These are phyloP conservation scores for Recurvirostra avosetta DNA, from an alignment of 2,113 vertebrate genomes.

Conservation along the genomic window DNA sequence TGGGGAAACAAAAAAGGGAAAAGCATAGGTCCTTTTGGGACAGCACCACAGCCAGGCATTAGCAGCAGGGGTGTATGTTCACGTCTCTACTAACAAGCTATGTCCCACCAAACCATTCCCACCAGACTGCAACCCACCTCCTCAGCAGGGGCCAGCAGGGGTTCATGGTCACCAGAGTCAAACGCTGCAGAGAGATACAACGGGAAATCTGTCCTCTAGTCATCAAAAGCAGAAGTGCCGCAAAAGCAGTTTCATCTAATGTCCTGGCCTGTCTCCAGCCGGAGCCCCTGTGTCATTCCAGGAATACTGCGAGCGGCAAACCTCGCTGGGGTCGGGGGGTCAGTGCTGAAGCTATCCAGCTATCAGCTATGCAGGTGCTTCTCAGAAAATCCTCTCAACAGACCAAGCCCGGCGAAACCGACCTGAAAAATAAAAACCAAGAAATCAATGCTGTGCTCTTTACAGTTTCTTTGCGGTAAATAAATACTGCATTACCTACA, in stretches of 20 bases:
- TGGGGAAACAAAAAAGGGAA: background rate
- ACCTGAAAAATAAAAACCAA: slow-evolving; percentile 13
- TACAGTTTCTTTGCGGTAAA: slow-evolving; percentile 13
- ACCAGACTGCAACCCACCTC: background rate
- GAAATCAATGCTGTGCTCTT: slow-evolving; percentile 52
- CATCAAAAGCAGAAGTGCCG: background rate
- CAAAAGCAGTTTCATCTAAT: background rate
- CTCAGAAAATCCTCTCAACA: slow-evolving; percentile 19
- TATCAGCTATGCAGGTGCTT: background rate
- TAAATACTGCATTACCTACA: slow-evolving; percentile 49
- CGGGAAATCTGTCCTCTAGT: background rate
- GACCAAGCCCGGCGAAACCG: background rate
- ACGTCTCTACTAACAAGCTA: background rate
- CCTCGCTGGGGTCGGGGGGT: rapidly evolving
- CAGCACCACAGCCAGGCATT: background rate
- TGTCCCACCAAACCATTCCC: background rate
- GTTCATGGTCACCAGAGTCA: background rate
- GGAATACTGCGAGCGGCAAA: background rate
- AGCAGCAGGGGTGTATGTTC: background rate
- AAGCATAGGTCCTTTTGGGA: background rate
- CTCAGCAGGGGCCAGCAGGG: background rate
- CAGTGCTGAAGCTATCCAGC: background rate
- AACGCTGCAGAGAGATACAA: background rate
- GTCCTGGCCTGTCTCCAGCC: background rate
- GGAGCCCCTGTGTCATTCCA: background rate